Evolutionary conservation across 2,888 invertebrate genomes (phyloP), one percentile per base, ranked within the genome.

Genomic region (Lycaena phlaeas): DNA sequence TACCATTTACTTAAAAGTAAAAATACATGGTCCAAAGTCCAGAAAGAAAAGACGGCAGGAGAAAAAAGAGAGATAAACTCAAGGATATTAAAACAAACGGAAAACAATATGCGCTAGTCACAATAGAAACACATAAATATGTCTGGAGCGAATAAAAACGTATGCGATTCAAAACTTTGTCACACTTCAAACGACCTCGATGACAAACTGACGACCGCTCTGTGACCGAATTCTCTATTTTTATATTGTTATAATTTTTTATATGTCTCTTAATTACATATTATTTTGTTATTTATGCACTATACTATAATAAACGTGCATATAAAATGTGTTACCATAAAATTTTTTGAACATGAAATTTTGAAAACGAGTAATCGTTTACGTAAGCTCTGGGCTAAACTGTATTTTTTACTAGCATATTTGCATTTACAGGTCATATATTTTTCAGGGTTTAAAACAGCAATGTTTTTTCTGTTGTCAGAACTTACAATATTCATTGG

Each of bases 61-160:
- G n/a, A n/a, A 11, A 11, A 34, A 9, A 12, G 9, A 22, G 4
- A 14, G 9, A 30, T 18, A 31, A 31, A 17, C 11, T 17, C 15
- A 31, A 31, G 11, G 18, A 14, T 30, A 18, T 12, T 36, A 22
- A 45, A 65, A 67, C 63, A 63, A 68, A 70, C 61, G 56, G 55
- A 60, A 59, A 59, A 68, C 66, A 64, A 68, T 66, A 64, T 59
- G 57, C 60, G 62, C 60, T 57, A 64, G 64, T 48, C 68, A 77
- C 78, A 77, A 77, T 77, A 64, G 51, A 45, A 28, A 42, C 27
- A 52, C 55, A 59, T 79, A 79, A 77, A 78, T 79, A 74, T 68
- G 71, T 78, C 73, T 46, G 46, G 45, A 43, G 48, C 50, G 62
- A 66, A 71, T 71, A 70, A 73, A 69, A 68, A 61, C 57, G 58